A percentile compares a stretch with the other conserved stretches of the same genome.
These are phyloP conservation scores for Allobates femoralis DNA, from an alignment of 2,797 vertebrate genomes.

Conservation along the genomic window DNA sequence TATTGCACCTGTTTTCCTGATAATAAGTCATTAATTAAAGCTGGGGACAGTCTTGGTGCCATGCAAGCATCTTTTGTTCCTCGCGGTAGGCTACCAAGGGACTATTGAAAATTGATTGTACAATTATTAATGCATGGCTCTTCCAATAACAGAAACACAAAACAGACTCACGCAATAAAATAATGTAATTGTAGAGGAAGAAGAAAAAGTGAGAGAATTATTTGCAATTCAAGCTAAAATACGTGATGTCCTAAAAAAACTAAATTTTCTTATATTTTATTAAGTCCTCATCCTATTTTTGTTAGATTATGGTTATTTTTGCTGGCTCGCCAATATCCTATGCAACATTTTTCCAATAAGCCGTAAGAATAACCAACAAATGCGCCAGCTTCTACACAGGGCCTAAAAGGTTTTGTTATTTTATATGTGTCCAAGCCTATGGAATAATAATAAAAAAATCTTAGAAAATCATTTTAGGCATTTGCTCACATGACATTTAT, in stretches of 20 bases:
- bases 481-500: too few species aligned
- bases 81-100: not conserved
- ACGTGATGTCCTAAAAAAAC: not conserved
- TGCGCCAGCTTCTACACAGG: too few species aligned
- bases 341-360: too few species aligned
- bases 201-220: not conserved
- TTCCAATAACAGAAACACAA: not conserved
- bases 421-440: too few species aligned
- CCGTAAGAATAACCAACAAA: too few species aligned
- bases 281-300: too few species aligned
- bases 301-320: too few species aligned
- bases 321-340: too few species aligned
- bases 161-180: not conserved
- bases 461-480: too few species aligned
- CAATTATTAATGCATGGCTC: constrained; percentile 11
- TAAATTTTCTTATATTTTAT: too few species aligned
- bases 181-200: not conserved
- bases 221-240: not conserved
- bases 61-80: not conserved
- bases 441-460: too few species aligned
- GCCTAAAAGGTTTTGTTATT: too few species aligned
- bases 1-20: not conserved
- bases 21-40: constrained; percentile 13
- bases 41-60: not conserved
- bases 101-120: not conserved